Conservation (phyloP, 2,113 vertebrate species). For the Catagonus wagneri region DNA sequence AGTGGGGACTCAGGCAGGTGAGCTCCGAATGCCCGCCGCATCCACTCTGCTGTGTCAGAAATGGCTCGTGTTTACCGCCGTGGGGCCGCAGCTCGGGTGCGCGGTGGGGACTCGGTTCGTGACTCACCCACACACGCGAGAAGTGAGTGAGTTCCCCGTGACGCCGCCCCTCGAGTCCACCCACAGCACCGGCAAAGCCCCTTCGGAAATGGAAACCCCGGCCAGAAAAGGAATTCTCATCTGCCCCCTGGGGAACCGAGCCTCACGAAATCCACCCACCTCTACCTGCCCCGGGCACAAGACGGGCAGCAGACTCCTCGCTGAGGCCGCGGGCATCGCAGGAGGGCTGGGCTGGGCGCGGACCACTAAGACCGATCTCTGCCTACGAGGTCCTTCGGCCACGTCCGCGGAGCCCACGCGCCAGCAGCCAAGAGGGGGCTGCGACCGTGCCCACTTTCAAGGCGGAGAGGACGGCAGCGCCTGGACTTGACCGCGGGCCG, state of each 20-base stretch:
- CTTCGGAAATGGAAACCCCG: neutral
- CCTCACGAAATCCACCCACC: neutral
- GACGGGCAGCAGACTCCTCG: neutral
- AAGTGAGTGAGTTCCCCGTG: neutral
- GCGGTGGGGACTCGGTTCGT: neutral
- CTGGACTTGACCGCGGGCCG: neutral
- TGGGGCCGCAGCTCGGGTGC: neutral
- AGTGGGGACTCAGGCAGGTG: neutral
- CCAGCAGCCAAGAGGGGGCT: neutral
- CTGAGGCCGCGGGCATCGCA: neutral
- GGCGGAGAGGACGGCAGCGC: neutral
- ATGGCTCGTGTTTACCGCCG: no score
- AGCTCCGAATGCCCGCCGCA: fast-evolving
- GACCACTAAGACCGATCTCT: neutral
- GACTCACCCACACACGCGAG: neutral
- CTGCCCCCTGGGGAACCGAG: neutral
- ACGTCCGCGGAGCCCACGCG: no score
- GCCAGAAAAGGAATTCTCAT: neutral
- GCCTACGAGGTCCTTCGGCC: neutral
- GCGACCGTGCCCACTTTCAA: neutral
- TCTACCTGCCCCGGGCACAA: neutral
- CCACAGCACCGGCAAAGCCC: neutral
- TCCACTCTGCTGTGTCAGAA: fast-evolving
- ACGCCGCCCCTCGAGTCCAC: neutral
- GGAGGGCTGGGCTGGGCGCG: neutral